Evolutionary conservation across 2,113 vertebrate genomes (phyloP), one percentile per base, ranked within the genome.

Genomic region (Patagioenas fasciata): DNA sequence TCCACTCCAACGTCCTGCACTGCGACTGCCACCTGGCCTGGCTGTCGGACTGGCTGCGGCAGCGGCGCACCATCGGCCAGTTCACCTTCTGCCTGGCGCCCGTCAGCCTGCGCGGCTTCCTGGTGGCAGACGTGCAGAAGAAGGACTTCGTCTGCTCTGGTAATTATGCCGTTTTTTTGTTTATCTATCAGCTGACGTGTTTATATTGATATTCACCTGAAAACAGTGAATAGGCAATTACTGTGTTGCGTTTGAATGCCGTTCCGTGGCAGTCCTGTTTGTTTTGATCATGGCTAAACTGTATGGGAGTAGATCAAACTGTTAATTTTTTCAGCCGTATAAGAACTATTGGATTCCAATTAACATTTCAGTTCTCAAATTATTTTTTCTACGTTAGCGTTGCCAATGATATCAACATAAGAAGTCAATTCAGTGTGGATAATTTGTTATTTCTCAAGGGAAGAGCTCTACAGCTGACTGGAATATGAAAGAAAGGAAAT

Each of bases 81-180:
- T 99, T 99, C 97, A 99, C 99, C 19, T 99, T 99, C 94, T 99
- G 99, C 98, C 99, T 99, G 98, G 98, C 98, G 29, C 99, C 99
- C 5, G 98, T 99, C 89, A 98, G 98, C 97, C 98, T 99, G 98
- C 98, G 99, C 51, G 99, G 99, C 62, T 99, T 99, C 94, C 99
- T 99, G 3, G 99, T 99, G 81, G 99, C 99, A 0, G 99, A 99
- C 74, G 99, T 99, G 91, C 99, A 99, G 97, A 99, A 99, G 97
- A 99, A 99, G 95, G 99, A 99, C 80, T 99, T 99, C 40, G 88
- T 99, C 94, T 99, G 99, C 95, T 97, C 98, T 91, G 99, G 99
- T 99, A 98, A 97, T 97, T 91, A 10, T 29, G 47, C 66, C 64
- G n/a, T 1, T 70, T 66, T 7, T 64, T 66, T 19, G 7, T 80